A percentile compares a stretch with the other conserved stretches of the same genome.
Evolutionary conservation across 2,113 vertebrate genomes (phyloP).

Genomic region (Propithecus coquereli): DNA sequence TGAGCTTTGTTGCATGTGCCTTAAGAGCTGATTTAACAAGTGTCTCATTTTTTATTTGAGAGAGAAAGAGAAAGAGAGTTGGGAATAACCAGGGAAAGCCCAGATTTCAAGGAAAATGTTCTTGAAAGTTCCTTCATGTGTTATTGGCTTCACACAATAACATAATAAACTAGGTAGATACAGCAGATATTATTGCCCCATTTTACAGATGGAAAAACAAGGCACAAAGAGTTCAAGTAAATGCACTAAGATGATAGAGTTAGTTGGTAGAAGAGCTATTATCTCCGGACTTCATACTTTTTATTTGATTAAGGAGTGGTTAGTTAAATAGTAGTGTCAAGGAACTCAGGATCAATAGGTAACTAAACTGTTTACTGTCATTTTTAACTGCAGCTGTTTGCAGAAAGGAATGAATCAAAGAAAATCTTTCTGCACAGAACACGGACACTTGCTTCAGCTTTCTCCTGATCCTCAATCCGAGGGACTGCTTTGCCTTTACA

Average conservation of each 20-base stretch:
- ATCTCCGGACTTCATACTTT: neutral
- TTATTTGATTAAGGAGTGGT: neutral
- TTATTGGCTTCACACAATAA: neutral
- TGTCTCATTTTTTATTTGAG: neutral
- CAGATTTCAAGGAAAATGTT: neutral
- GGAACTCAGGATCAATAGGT: neutral
- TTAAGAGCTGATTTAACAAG: neutral
- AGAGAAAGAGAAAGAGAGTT: neutral
- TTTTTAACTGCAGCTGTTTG: neutral
- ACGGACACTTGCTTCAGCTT: neutral
- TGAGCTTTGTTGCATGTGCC: neutral
- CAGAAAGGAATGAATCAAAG: neutral
- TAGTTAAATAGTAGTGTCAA: neutral
- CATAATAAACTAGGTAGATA: neutral
- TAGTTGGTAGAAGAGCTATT: neutral
- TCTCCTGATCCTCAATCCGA: neutral
- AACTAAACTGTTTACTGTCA: neutral
- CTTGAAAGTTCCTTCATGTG: neutral
- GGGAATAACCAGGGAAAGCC: neutral
- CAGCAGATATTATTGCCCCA: neutral
- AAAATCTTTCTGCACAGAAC: neutral
- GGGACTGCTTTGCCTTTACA: neutral
- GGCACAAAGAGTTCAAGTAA: neutral
- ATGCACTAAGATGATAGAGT: neutral
- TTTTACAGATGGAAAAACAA: neutral